phyloP scores from a whole-genome alignment of 2,113 vertebrate genomes.

The Andinoacara biseriatus region DNA sequence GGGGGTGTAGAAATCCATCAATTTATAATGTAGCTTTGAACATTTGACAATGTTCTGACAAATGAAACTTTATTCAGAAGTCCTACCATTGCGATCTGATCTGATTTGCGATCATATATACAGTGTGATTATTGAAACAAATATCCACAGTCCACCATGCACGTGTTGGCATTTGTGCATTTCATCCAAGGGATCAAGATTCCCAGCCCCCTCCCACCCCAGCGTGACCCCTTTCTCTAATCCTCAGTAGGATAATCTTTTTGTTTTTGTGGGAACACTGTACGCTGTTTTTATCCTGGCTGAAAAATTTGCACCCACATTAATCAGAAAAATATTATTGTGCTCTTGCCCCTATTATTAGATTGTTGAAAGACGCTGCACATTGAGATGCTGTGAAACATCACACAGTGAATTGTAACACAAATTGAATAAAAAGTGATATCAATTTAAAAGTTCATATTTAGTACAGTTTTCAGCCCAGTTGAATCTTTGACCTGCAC shows the following conservation, averaged over 20 bases:
- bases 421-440: not conserved
- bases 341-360: not conserved
- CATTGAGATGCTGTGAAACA: not conserved
- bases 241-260: slow-evolving; percentile 75
- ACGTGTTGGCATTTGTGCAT: slow-evolving; percentile 34
- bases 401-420: not conserved
- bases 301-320: slow-evolving; percentile 35
- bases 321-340: slow-evolving; percentile 4
- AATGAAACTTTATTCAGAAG: not conserved
- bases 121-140: not conserved
- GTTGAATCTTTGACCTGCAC: slow-evolving; percentile 28
- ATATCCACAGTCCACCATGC: not conserved
- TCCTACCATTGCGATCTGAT: not conserved
- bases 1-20: not conserved
- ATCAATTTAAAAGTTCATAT: not conserved
- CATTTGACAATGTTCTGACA: not conserved
- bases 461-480: slow-evolving; percentile 60
- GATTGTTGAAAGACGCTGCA: not conserved
- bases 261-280: slow-evolving; percentile 73
- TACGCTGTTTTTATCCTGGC: slow-evolving; percentile 35
- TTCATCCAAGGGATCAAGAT: slow-evolving; percentile 52
- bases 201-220: not conserved
- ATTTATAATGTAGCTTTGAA: not conserved
- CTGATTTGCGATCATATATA: not conserved
- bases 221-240: slow-evolving; percentile 72